Conservation (phyloP, 1,140 invertebrate genomes). For the Eupeodes corollae region DNA sequence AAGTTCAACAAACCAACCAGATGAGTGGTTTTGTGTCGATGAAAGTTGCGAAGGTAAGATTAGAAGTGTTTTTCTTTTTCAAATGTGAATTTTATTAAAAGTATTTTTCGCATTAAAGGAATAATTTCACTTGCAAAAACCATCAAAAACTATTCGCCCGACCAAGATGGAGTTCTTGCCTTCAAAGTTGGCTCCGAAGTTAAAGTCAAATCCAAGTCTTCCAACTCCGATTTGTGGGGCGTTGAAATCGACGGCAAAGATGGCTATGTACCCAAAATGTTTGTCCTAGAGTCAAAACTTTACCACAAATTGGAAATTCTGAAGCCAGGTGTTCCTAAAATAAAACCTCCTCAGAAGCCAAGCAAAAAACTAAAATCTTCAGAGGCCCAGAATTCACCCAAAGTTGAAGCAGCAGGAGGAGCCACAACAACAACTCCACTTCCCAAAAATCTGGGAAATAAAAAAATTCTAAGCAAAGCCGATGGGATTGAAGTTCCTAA, state of each 20-base stretch:
- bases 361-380: background rate
- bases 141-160: constrained; percentile 44
- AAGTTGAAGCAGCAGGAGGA: background rate
- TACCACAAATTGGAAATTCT: constrained; percentile 13
- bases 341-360: background rate
- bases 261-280: constrained; percentile 54
- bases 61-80: background rate
- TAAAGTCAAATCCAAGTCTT: constrained; percentile 57
- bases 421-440: background rate
- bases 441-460: constrained; percentile 12
- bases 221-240: constrained; percentile 59
- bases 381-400: background rate
- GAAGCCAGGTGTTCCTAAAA: constrained; percentile 12
- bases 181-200: constrained; percentile 51
- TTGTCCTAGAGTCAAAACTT: constrained; percentile 31
- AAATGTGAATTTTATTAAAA: background rate
- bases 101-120: constrained; percentile 40
- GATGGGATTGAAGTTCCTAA: constrained; percentile 7
- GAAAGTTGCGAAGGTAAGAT: constrained; percentile 48
- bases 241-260: constrained; percentile 54
- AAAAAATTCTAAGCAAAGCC: constrained; percentile 5
- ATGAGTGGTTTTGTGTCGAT: constrained; percentile 50
- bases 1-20: constrained; percentile 14
- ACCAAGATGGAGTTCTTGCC: constrained; percentile 47
- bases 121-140: constrained; percentile 54